phyloP scores from a whole-genome alignment of 2,797 vertebrate genomes.

The Rhodeus uyekii region DNA sequence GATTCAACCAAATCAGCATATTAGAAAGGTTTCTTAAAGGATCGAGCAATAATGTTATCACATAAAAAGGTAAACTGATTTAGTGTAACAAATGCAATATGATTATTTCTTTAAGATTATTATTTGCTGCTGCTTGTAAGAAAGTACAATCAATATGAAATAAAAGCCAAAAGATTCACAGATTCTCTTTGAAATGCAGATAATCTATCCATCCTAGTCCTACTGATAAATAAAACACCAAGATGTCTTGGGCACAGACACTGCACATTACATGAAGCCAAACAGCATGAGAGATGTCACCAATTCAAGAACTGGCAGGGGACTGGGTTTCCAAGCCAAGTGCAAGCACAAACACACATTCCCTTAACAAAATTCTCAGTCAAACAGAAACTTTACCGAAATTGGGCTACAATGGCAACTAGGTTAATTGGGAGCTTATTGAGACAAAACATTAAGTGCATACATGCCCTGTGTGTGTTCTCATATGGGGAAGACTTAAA shows the following conservation, averaged over 20 bases:
- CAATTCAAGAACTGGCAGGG: conserved; percentile 46
- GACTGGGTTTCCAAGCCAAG: neutral
- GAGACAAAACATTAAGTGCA: neutral
- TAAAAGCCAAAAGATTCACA: neutral
- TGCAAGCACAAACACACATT: neutral
- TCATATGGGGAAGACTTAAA: neutral
- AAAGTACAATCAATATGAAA: neutral
- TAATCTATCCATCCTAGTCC: neutral
- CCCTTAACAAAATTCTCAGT: neutral
- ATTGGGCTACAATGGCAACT: neutral
- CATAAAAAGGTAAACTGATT: neutral
- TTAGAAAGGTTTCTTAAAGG: neutral
- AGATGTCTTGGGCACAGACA: conserved; percentile 1
- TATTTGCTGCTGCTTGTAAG: neutral
- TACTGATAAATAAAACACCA: neutral
- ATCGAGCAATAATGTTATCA: neutral
- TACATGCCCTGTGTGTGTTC: neutral
- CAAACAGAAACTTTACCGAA: conserved; percentile 5
- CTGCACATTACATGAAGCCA: conserved; percentile 15
- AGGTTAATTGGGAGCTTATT: conserved; percentile 25
- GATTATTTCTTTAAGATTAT: neutral
- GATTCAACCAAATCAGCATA: neutral
- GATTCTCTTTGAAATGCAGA: neutral
- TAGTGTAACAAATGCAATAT: neutral
- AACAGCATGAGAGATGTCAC: conserved; percentile 46